Base-by-base conservation (phyloP, 1,140 invertebrate species). In the Callitettix versicolor region DNA sequence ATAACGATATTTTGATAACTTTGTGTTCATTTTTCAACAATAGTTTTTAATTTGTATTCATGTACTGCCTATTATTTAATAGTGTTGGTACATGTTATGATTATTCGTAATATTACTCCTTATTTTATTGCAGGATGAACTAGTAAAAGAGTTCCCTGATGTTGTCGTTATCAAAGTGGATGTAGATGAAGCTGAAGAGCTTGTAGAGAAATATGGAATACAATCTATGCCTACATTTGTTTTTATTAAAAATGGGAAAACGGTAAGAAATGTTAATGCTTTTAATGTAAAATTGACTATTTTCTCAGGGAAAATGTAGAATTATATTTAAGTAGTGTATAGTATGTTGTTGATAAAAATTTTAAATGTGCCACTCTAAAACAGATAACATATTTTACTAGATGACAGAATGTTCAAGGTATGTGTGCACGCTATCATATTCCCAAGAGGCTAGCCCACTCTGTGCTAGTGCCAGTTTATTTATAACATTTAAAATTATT, bases 191-290 rank as follows among this genome's bases (percentile, higher is more conserved):
- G 81, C 80, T 65, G 89, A 91, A 66, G 88, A 91, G 17, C 71
- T 94, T 49, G 85, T 86, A 9, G 72, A 75, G 48, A 76, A 86
- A 53, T 93, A 91, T 71, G 77, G 84, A 59, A 84, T 96, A 61
- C 77, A 76, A 58, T 88, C 87, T 47, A 95, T 95, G 91, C 93
- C 93, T 41, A 95, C 92, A 1, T 96, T 96, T 69, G 70, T 94
- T 20, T 93, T 95, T 69, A 74, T 95, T 58, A 95, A 92, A 72
- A 81, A 82, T 62, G 73, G 75, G 33, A 64, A 79, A 65, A 79
- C 81, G 67, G 76, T 84, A 71, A 65, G 65, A 63, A n/a, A n/a
- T n/a, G n/a, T n/a, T n/a, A n/a, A n/a, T n/a, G n/a, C n/a, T n/a
- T n/a, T n/a, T n/a, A n/a, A n/a, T n/a, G n/a, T n/a, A n/a, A n/a